Evolutionary conservation across 1,140 invertebrate species (phyloP), one percentile per base, ranked within the genome.

Genomic region (Cyrtorhinus lividipennis): DNA sequence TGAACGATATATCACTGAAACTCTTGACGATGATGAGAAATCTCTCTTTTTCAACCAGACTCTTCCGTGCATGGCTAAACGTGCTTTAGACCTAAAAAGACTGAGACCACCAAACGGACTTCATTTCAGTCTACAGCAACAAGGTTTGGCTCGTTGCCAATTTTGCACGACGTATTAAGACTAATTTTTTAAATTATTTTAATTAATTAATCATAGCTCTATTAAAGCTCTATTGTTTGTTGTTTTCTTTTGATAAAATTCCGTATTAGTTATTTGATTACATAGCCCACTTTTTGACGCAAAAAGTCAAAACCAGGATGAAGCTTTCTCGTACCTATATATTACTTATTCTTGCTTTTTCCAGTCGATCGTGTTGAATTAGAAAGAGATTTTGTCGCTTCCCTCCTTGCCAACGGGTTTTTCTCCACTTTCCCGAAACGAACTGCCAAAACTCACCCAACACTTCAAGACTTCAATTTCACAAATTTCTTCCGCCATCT

Each of bases 381-480:
- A 59, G 79, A 82, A 65, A 83, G 87, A 66, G 77, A 80, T 63
- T 86, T 89, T 67, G 75, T 86, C 20, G 82, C 85, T 3, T 85
- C 86, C 1, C 75, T 91, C 15, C 70, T 91, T 62, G 86, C 87
- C 22, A 86, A 89, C 73, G 83, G 84, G 1, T 90, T 91, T 72
- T 87, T 91, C 72, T 91, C 86, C 20, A 86, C 87, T 61, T 90
- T 87, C 74, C 86, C 87, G 38, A 86, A 85, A 73, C 76, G 87
- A 69, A 88, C 85, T 30, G 72, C 79, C 60, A 87, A 87, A 73
- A 88, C 83, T 44, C 86, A 88, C 71, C 86, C 86, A 1, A 88
- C 86, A 1, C 72, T 89, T 64, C 82, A 85, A 73, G 86, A 88
- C 73, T 88, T 88, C 72, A 88, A 87, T 73, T 88, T 88, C 73